Evolutionary conservation across 1,140 invertebrate species (phyloP), one percentile per base, ranked within the genome.

Genomic region (Drosophila murphyi): DNA sequence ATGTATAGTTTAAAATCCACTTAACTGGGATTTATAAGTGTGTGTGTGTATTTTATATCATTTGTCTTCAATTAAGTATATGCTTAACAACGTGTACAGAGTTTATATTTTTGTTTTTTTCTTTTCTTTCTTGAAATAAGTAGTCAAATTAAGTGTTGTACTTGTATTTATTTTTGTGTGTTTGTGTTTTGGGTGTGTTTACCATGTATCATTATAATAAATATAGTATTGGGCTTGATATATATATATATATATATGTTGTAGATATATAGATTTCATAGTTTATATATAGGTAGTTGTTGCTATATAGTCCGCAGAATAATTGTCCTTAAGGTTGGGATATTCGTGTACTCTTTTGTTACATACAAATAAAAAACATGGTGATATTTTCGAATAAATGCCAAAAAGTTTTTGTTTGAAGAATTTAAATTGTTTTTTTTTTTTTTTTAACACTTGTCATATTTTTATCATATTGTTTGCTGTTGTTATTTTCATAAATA

Each of bases 301-400:
- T 80, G 80, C 73, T 77, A 70, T 77, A 70, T 48, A 83, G 76
- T 83, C 72, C 78, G 75, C 75, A 72, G 70, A 54, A 63, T 74
- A 86, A 78, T 85, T 85, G 78, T 86, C 82, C 57, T 55, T 78
- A 64, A 76, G 72, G 85, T 89, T 89, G 85, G 85, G 85, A 89
- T 90, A 85, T 76, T 89, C 85, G 86, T 79, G 73, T 86, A 81
- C 72, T 72, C 62, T 64, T 69, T 37, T 37, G 35, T 37, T 20
- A 20, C 20, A 55, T 55, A 54, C 28, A 28, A 70, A 68, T 63
- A 73, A 65, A 50, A 72, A 68, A 71, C 71, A 73, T 71, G 68
- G 47, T 85, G 82, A 86, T 85, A 64, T 75, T 71, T 80, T 63
- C 68, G 60, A 72, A 76, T 79, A 85, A 85, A 86, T 85, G 82